Evolutionary conservation across 2,113 vertebrate genomes (phyloP).

Genomic region (Dipodomys ordii): DNA sequence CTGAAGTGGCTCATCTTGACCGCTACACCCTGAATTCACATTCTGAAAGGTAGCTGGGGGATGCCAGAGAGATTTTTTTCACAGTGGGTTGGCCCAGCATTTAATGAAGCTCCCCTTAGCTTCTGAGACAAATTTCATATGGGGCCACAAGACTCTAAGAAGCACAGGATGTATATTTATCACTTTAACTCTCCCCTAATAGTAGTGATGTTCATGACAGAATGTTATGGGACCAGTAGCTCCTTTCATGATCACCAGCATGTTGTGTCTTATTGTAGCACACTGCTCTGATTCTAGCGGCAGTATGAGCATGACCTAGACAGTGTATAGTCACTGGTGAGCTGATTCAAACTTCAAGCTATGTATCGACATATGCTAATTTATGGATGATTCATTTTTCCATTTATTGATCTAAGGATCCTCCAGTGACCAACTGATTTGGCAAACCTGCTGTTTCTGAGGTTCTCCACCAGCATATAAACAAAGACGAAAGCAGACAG

Average conservation of each 20-base stretch:
- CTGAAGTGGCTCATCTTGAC: slow-evolving; percentile 60
- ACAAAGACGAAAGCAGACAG: neutral
- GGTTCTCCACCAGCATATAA: neutral
- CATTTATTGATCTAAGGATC: neutral
- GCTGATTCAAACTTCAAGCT: neutral
- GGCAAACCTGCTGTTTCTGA: neutral
- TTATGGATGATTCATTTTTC: neutral
- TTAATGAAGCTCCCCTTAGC: neutral
- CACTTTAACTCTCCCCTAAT: neutral
- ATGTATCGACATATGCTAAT: neutral
- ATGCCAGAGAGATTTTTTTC: slow-evolving; percentile 39
- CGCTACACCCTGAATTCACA: slow-evolving; percentile 71
- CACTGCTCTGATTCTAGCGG: neutral
- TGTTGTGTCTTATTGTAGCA: neutral
- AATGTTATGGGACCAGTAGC: too few relatives aligned
- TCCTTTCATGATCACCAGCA: neutral
- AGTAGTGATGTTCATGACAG: neutral
- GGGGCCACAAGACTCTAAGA: neutral
- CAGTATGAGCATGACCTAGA: neutral
- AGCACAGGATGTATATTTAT: neutral
- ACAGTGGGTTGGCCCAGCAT: slow-evolving; percentile 3
- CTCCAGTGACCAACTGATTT: neutral
- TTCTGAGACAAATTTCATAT: slow-evolving; percentile 23
- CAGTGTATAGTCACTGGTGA: neutral
- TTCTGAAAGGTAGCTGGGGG: slow-evolving; percentile 73